Base-by-base conservation (phyloP, 1,140 invertebrate species). In the Venturia canescens region DNA sequence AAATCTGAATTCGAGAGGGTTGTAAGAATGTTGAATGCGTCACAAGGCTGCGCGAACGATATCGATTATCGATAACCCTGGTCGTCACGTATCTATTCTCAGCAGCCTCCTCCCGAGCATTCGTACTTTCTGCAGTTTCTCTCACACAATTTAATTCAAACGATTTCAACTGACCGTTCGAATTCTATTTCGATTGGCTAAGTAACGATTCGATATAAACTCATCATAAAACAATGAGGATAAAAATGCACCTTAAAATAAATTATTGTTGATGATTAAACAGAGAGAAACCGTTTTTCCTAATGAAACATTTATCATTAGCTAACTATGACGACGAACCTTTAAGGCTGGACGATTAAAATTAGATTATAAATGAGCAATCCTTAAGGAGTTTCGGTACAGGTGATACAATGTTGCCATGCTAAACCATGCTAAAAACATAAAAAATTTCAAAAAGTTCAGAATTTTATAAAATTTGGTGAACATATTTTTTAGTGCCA, bases 41-140 rank as follows among this genome's bases (percentile, higher is more conserved):
- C 53, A 57, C 53, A 57, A 57, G n/a, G 53, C 53, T 57, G 53
- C 53, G 53, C 53, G 53, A 57, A 57, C 53, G 53, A 57, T 23
- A 57, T 57, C 53, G 53, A 57, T 57, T 57, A 57, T 57, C 53
- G 53, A 57, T 57, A 57, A 4, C 53, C 53, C 53, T n/a, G 53
- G 53, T 57, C 53, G 53, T 57, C 53, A 57, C 53, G 21, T 23
- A 57, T 57, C 53, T 57, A 57, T 57, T 57, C 53, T 57, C 53
- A 57, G 53, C 53, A 57, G 21, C 53, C 53, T 57, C 53, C 53
- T 57, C 53, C 53, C 21, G 6, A 18, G 53, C 18, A 18, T 57
- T 18, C n/a, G 53, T 18, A 57, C 21, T 57, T n/a, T 57, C 53
- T 57, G 53, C 53, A 57, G 53, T 57, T 57, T 57, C 53, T 9